Conservation (phyloP, 2,113 vertebrate species). For the Catharus bicknelli region DNA sequence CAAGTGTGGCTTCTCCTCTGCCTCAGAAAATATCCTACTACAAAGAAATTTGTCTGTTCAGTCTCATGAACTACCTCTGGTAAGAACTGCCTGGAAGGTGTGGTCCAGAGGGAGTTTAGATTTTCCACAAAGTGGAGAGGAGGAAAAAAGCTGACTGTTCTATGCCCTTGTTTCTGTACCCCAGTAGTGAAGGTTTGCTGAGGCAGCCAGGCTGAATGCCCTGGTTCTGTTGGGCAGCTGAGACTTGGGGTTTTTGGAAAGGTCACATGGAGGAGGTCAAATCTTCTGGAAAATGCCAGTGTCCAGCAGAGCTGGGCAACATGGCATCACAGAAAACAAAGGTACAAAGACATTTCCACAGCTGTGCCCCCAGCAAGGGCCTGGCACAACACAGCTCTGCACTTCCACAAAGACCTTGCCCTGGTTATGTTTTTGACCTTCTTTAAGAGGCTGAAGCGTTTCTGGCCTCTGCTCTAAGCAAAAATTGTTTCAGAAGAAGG, state of each 20-base stretch:
- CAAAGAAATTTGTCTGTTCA: background rate
- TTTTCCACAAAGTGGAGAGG: background rate
- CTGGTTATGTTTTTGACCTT: background rate
- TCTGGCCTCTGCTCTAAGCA: background rate
- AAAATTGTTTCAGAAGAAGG: background rate
- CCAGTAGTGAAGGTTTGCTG: background rate
- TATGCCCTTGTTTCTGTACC: background rate
- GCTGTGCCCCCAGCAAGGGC: background rate
- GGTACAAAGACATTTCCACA: background rate
- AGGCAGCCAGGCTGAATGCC: background rate
- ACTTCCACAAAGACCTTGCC: background rate
- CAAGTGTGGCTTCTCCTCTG: background rate
- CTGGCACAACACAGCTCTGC: background rate
- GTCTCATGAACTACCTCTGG: background rate
- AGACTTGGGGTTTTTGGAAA: background rate
- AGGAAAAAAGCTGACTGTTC: background rate
- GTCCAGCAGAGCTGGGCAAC: background rate
- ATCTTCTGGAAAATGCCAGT: background rate
- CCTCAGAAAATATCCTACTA: background rate
- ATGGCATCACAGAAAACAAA: background rate
- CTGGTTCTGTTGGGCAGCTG: background rate
- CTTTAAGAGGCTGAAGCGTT: background rate
- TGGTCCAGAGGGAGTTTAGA: background rate
- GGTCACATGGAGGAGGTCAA: background rate
- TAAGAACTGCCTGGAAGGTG: background rate